A percentile compares a stretch with the other conserved stretches of the same genome.
phyloP scores from a whole-genome alignment of 1,140 invertebrate genomes.

The Globodera rostochiensis region DNA sequence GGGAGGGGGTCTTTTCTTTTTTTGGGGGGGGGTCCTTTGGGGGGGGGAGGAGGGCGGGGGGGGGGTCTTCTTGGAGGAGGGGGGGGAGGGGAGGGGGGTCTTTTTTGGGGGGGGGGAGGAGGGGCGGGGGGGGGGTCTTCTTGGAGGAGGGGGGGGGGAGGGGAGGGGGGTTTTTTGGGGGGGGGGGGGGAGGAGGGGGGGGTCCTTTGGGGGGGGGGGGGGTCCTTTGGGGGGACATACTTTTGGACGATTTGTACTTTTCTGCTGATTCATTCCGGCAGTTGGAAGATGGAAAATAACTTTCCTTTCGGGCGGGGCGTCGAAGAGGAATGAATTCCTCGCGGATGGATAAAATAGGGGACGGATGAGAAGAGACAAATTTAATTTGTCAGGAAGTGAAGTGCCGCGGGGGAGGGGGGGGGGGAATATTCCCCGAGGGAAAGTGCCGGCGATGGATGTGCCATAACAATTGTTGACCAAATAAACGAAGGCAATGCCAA shows the following conservation, averaged over 20 bases:
- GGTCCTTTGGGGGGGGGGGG: neutral
- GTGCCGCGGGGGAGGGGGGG: neutral
- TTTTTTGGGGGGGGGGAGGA: no score
- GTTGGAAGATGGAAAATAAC: neutral
- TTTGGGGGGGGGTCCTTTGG: no score
- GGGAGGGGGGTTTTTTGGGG: neutral
- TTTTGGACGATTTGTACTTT: no score
- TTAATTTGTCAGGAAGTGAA: slow-evolving; percentile 3
- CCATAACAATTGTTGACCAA: neutral
- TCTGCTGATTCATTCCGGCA: no score
- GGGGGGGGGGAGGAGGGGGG: neutral
- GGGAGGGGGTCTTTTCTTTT: no score
- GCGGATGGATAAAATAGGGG: neutral
- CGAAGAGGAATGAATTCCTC: slow-evolving; percentile 10
- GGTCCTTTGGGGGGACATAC: no score
- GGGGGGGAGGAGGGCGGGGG: no score
- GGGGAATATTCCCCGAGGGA: neutral
- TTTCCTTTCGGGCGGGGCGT: neutral
- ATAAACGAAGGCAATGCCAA: neutral
- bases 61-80: no score
- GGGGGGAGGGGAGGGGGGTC: no score
- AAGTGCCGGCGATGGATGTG: neutral
- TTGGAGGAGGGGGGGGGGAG: no score
- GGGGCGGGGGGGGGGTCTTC: no score
- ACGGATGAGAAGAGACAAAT: neutral